These are phyloP conservation scores for Daphoenositta chrysoptera DNA, from an alignment of 2,113 vertebrate species.

Conservation along the genomic window DNA sequence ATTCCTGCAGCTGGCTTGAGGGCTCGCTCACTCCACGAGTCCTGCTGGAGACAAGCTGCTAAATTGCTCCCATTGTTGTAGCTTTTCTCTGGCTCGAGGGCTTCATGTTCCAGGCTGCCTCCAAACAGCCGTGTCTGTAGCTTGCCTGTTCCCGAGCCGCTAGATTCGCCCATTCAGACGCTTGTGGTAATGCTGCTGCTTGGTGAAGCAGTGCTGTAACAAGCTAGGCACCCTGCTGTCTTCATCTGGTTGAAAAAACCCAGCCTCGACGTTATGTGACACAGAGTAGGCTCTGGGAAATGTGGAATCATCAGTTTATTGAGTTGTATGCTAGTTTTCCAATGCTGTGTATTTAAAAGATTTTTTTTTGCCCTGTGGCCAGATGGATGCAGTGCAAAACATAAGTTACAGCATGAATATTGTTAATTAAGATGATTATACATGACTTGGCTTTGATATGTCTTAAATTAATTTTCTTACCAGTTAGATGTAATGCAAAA, in stretches of 20 bases:
- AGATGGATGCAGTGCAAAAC: neutral
- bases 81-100: neutral
- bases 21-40: rapidly evolving
- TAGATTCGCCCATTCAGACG: neutral
- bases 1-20: neutral
- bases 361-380: neutral
- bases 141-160: neutral
- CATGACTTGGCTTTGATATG: neutral
- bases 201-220: neutral
- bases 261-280: neutral
- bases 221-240: neutral
- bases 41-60: neutral
- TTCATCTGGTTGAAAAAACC: neutral
- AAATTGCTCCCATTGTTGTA: neutral
- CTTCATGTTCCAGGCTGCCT: neutral
- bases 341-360: neutral
- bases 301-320: neutral
- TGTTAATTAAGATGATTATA: neutral
- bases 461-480: neutral
- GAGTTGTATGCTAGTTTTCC: neutral
- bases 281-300: neutral
- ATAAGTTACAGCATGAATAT: neutral
- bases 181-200: neutral
- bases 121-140: neutral
- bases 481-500: neutral